Percentiles rank a stretch among this genome's conserved stretches.
These are phyloP conservation scores for Lethocerus indicus DNA, from an alignment of 1,140 invertebrate species.

Conservation along the genomic window DNA sequence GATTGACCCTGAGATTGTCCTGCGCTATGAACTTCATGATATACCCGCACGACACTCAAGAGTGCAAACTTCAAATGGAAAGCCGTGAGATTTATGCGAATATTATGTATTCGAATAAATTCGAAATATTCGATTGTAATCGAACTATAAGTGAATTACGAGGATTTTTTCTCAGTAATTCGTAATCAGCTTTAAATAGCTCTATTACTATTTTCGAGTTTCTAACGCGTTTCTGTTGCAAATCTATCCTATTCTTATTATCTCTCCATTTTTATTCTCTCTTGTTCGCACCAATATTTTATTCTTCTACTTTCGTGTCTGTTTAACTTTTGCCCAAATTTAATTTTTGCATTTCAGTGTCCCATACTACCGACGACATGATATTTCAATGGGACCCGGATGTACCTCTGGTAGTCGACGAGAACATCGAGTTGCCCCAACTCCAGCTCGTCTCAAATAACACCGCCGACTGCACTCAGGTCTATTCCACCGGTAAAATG, in stretches of 20 bases:
- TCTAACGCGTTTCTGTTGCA: neutral
- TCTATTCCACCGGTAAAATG: slow-evolving; percentile 58
- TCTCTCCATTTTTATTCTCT: neutral
- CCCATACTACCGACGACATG: slow-evolving; percentile 79
- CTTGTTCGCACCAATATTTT: neutral
- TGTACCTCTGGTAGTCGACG: slow-evolving; percentile 73
- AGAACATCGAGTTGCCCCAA: slow-evolving; percentile 74
- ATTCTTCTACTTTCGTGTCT: neutral
- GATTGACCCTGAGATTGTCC: slow-evolving; percentile 60
- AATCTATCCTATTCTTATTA: neutral
- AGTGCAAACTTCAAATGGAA: slow-evolving; percentile 83
- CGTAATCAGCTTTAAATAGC: too few species aligned
- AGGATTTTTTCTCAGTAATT: too few species aligned
- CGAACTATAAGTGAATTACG: neutral
- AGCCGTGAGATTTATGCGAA: slow-evolving; percentile 47
- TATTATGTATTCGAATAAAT: neutral
- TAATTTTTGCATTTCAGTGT: slow-evolving; percentile 37
- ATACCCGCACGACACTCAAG: slow-evolving; percentile 80
- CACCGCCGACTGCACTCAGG: slow-evolving; percentile 75
- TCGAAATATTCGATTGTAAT: neutral
- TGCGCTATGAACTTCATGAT: slow-evolving; percentile 86
- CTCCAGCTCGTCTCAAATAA: slow-evolving; percentile 66
- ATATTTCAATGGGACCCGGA: slow-evolving; percentile 81
- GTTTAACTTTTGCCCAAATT: neutral
- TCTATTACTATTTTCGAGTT: too few species aligned